Evolutionary conservation across 2,797 vertebrate genomes (phyloP).

Genomic region (Oreochromis mossambicus): DNA sequence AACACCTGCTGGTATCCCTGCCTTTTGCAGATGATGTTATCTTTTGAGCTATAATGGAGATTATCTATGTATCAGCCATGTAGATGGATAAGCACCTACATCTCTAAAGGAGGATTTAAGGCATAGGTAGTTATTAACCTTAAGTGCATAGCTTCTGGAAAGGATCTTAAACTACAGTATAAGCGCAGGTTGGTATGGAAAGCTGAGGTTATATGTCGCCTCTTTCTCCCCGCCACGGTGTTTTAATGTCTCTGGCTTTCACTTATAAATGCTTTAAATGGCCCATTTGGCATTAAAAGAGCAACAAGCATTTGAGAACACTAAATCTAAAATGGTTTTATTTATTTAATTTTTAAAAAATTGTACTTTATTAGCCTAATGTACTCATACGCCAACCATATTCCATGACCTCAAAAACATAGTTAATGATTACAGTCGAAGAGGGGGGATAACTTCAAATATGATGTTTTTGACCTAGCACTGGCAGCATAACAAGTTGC

Average conservation of each 20-base stretch:
- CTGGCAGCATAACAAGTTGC: rapidly evolving
- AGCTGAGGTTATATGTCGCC: not conserved
- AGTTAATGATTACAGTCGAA: not conserved
- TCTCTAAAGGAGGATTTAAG: not conserved
- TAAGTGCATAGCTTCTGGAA: not conserved
- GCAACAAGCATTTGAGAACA: not conserved
- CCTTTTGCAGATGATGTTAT: not conserved
- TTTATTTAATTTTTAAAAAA: not conserved
- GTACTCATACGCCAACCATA: not conserved
- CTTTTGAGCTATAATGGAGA: not conserved
- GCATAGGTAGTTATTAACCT: not conserved
- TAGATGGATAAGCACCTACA: not conserved
- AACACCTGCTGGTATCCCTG: not conserved
- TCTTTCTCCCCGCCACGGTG: not conserved
- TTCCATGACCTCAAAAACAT: not conserved
- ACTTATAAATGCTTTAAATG: not conserved
- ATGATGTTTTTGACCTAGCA: not conserved
- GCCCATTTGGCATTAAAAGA: not conserved
- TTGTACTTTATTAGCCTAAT: not conserved
- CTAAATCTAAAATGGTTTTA: not conserved
- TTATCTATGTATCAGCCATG: not conserved
- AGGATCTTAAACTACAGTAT: not conserved
- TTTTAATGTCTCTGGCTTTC: not conserved
- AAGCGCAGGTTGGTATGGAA: not conserved
- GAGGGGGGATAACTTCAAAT: not conserved